These are phyloP conservation scores for Cotesia chilonis DNA, from an alignment of 1,140 invertebrate genomes.

Conservation along the genomic window DNA sequence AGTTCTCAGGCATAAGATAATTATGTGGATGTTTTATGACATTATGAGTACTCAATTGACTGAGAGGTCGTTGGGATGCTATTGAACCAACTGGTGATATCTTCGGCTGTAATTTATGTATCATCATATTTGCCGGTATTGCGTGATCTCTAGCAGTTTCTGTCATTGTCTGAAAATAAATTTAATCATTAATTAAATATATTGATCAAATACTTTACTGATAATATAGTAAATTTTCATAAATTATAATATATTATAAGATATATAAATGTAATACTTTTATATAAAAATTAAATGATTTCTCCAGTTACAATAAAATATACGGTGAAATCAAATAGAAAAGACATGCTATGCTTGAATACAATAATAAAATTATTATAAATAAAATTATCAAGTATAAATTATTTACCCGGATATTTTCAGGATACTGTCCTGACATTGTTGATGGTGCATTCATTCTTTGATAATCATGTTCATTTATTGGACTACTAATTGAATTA, in stretches of 20 bases:
- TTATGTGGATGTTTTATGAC: constrained; percentile 60
- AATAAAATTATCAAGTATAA: neutral
- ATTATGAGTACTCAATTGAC: constrained; percentile 61
- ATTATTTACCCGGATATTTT: constrained; percentile 54
- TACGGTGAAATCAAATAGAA: no score
- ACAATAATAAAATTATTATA: neutral
- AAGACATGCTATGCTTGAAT: neutral
- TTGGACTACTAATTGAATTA: constrained; percentile 55
- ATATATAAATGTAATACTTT: no score
- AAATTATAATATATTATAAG: no score
- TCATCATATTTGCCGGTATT: constrained; percentile 49
- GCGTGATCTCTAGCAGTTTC: constrained; percentile 50
- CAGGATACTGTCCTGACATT: constrained; percentile 57
- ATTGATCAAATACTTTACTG: no score
- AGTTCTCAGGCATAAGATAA: constrained; percentile 48
- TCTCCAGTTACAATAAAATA: no score
- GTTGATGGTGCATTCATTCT: constrained; percentile 55
- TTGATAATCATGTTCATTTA: constrained; percentile 58
- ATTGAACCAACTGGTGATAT: constrained; percentile 68
- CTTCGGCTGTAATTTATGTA: constrained; percentile 60
- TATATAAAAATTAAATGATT: no score
- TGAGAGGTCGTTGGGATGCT: constrained; percentile 63
- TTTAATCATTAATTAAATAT: constrained; percentile 10
- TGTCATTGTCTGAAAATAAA: constrained; percentile 37
- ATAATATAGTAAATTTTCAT: no score